Base-by-base conservation (phyloP, 2,113 vertebrate species). In the Carlito syrichta region DNA sequence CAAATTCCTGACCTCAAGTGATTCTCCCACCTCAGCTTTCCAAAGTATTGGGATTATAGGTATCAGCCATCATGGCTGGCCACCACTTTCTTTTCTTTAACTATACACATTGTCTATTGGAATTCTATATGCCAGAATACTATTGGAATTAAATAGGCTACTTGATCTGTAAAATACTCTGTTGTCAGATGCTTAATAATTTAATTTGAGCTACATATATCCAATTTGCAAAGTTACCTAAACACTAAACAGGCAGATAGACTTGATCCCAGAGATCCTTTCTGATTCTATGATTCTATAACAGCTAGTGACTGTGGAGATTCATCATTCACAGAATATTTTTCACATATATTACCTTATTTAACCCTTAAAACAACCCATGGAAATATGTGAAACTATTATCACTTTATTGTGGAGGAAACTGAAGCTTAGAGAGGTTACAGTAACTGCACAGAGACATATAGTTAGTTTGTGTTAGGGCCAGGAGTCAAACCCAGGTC, bases 131-230 rank as follows among this genome's bases (percentile, higher is more conserved):
- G 78, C 52, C 56, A 95, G 76, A 86, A 91, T 79, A 73, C 38
- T 78, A 43, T 76, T 78, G 91, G 56, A 96, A 89, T 95, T 93
- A 16, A 97, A 76, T 73, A 96, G 62, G 48, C 54, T 90, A 86
- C 27, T 73, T 82, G 48, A 94, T 25, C 69, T 84, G 52, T 23
- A 54, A 91, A 32, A 86, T 79, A 94, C 2, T 92, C 76, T 85
- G 43, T 60, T 88, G 50, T 69, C 12, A 89, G 92, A 86, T 48
- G 19, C 54, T 66, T 86, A 89, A 73, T 62, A 86, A 93, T 71
- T 96, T 95, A 87, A 89, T 88, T 77, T 93, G 52, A 93, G 30
- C 16, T 79, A 85, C 23, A 66, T 77, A 66, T 19, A 87, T 63
- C 52, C 32, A 78, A 43, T 56, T 40, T 78, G 71, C 74, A 43